Percentiles rank a stretch among this genome's conserved stretches.
phyloP scores from a whole-genome alignment of 23 tunicate genomes.

The Botrylloides violaceus region DNA sequence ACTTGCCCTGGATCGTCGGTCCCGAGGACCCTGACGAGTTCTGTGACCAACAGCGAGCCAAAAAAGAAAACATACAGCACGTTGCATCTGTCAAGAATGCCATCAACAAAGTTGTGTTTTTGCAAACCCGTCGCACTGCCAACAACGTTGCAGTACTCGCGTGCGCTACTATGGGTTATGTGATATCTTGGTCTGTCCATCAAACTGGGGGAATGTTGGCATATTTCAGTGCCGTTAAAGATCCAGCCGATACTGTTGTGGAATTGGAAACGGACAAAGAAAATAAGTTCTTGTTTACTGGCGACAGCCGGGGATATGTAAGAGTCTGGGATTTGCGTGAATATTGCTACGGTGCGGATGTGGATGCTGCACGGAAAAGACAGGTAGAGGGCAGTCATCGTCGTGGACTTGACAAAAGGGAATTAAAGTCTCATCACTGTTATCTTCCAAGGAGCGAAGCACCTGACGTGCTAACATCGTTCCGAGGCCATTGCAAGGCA shows the following conservation, averaged over 20 bases:
- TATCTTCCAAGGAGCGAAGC: conserved; percentile 22
- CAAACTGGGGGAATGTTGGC: conserved; percentile 38
- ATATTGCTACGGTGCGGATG: conserved; percentile 5
- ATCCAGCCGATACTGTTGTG: conserved; percentile 19
- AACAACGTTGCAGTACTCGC: conserved; percentile 29
- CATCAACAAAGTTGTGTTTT: conserved; percentile 47
- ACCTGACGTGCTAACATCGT: conserved; percentile 6
- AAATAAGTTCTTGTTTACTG: conserved; percentile 23
- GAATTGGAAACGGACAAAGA: conserved; percentile 31
- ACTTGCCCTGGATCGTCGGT: conserved; percentile 8
- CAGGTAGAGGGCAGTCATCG: background rate
- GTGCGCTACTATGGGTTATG: conserved; percentile 25
- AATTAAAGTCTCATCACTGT: background rate
- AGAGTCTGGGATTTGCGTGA: conserved; percentile 28
- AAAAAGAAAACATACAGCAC: background rate
- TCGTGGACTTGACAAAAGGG: background rate
- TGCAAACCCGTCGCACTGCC: conserved; percentile 27
- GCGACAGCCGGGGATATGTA: conserved; percentile 44
- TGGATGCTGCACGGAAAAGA: background rate
- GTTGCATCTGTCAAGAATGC: conserved; percentile 18
- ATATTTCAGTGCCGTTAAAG: conserved; percentile 24
- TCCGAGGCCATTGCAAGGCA: conserved; percentile 34
- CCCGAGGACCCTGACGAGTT: background rate
- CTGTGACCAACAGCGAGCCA: background rate
- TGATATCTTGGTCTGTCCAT: conserved; percentile 40